Conservation (phyloP, 2,888 invertebrate genomes). For the Polyommatus icarus region DNA sequence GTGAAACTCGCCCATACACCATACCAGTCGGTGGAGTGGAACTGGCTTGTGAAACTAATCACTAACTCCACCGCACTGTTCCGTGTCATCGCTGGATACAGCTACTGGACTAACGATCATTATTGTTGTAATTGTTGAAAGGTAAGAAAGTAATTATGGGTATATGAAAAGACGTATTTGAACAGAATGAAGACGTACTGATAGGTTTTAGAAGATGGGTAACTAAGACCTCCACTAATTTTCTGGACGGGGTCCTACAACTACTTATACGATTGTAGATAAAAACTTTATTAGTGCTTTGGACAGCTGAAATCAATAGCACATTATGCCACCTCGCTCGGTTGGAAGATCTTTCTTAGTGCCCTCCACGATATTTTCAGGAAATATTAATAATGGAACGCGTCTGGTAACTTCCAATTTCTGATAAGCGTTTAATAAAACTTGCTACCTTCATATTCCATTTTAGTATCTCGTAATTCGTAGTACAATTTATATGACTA, state of each 20-base stretch:
- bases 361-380: no score
- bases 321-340: no score
- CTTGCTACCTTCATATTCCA: not conserved
- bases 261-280: no score
- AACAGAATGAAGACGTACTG: no score
- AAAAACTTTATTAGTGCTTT: no score
- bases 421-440: no score
- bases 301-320: no score
- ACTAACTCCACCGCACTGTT: not conserved
- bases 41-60: constrained; percentile 8
- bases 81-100: not conserved
- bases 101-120: not conserved
- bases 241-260: no score
- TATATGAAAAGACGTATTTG: no score
- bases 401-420: not conserved
- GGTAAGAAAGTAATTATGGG: not conserved
- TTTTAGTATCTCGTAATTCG: not conserved
- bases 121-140: not conserved
- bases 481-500: not conserved
- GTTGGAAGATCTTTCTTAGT: no score
- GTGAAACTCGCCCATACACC: not conserved
- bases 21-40: not conserved
- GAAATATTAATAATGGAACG: not conserved
- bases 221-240: no score
- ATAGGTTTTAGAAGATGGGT: no score